Percentiles rank a stretch among this genome's conserved stretches.
phyloP scores from a whole-genome alignment of 2,797 vertebrate genomes.

The Erethizon dorsatum region DNA sequence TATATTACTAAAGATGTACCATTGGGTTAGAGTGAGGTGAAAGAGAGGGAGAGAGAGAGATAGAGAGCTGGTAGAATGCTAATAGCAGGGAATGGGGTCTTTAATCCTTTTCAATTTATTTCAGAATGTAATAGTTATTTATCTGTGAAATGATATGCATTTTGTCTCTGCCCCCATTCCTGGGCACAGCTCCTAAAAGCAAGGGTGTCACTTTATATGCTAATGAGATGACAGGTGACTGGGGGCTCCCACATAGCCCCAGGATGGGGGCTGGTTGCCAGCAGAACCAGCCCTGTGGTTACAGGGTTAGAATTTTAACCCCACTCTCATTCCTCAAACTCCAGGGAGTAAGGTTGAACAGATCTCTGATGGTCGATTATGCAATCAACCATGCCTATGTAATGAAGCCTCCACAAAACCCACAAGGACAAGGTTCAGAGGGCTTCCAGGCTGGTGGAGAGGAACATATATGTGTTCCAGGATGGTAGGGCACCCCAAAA shows the following conservation, averaged over 20 bases:
- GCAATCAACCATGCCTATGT: background rate
- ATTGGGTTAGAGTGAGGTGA: background rate
- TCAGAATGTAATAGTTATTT: background rate
- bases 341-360: background rate
- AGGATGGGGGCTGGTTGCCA: background rate
- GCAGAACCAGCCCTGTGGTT: too few species aligned
- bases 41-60: accelerated
- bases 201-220: background rate
- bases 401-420: background rate
- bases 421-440: background rate
- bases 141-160: background rate
- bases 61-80: background rate
- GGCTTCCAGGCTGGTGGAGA: background rate
- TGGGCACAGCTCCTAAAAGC: background rate
- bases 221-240: background rate
- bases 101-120: background rate
- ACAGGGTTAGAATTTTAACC: background rate
- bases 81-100: background rate
- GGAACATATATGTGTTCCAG: background rate
- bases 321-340: background rate
- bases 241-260: background rate
- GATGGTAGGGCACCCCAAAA: background rate
- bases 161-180: background rate
- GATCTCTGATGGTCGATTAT: background rate
- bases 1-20: background rate